phyloP scores from a whole-genome alignment of 2,113 vertebrate genomes.

The Cololabis saira region DNA sequence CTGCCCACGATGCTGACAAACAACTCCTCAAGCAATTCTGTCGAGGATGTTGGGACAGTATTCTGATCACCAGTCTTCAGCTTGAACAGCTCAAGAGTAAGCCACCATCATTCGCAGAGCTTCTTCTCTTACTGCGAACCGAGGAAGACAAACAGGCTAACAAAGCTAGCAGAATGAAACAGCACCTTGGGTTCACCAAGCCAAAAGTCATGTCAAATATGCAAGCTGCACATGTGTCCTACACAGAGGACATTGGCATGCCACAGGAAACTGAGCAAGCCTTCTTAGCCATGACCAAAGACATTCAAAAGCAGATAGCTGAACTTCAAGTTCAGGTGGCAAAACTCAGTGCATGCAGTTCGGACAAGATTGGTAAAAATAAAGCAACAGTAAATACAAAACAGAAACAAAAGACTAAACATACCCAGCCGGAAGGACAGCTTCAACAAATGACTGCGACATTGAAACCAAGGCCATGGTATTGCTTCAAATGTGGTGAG shows the following conservation, averaged over 20 bases:
- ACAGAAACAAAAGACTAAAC: background rate
- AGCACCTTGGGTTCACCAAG: background rate
- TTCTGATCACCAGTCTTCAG: background rate
- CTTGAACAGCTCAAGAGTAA: background rate
- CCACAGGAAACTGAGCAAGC: background rate
- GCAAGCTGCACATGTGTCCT: background rate
- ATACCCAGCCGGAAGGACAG: background rate
- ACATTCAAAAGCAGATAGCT: background rate
- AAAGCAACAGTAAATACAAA: background rate
- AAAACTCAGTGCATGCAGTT: background rate
- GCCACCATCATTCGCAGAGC: background rate
- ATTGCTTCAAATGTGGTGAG: too few species aligned
- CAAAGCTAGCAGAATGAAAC: background rate
- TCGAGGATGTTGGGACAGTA: too few species aligned
- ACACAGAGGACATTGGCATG: too few species aligned
- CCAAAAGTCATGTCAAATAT: background rate
- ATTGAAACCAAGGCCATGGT: background rate
- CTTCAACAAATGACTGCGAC: background rate
- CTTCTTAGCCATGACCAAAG: background rate
- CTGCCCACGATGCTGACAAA: background rate
- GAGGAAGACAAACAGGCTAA: slow-evolving; percentile 1
- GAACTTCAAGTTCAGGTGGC: background rate
- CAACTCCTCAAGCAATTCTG: too few species aligned
- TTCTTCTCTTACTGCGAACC: background rate
- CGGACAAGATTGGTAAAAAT: background rate